These are phyloP conservation scores for Lepeophtheirus salmonis DNA, from an alignment of 1,140 invertebrate species.

Conservation along the genomic window DNA sequence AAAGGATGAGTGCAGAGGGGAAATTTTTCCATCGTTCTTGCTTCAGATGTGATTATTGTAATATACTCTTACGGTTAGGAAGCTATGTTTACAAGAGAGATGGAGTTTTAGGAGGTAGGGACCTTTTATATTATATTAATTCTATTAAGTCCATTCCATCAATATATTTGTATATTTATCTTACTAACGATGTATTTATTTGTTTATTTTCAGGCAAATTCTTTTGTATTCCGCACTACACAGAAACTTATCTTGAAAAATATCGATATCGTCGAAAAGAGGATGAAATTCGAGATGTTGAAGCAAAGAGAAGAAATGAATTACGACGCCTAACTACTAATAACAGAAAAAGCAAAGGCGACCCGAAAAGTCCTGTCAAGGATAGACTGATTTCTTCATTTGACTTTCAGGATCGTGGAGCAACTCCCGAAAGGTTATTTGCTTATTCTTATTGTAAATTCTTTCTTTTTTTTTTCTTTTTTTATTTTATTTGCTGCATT, in stretches of 20 bases:
- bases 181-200: neutral
- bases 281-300: conserved; percentile 5
- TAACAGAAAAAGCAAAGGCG: neutral
- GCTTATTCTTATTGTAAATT: neutral
- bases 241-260: conserved; percentile 16
- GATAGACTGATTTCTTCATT: neutral
- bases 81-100: conserved; percentile 20
- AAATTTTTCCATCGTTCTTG: conserved; percentile 67
- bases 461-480: too few relatives aligned
- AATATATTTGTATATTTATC: neutral
- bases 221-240: conserved; percentile 20
- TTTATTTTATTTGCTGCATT: too few relatives aligned
- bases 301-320: neutral
- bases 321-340: neutral
- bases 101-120: conserved; percentile 18
- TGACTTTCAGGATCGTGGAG: conserved; percentile 5
- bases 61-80: conserved; percentile 39
- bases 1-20: conserved; percentile 61
- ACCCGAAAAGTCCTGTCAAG: neutral
- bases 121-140: neutral
- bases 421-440: neutral
- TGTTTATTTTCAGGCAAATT: conserved; percentile 22
- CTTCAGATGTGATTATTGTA: conserved; percentile 55
- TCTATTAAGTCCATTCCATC: neutral
- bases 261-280: conserved; percentile 14